Percentiles rank a stretch among this genome's conserved stretches.
Conservation (phyloP, 92 coral and sea anemone species). For the Palythoa grandiflora region DNA sequence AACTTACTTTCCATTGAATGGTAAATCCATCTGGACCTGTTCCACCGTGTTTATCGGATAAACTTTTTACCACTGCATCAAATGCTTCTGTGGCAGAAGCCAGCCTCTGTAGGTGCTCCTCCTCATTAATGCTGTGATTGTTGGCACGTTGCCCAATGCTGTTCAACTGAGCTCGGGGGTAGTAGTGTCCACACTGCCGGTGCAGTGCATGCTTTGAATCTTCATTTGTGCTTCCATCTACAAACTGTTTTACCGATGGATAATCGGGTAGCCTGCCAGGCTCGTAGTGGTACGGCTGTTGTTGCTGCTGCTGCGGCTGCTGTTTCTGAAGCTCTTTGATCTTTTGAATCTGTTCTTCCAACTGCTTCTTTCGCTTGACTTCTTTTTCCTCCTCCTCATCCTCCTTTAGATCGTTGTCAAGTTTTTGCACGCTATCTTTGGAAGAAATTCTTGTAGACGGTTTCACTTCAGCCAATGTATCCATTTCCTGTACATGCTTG, state of each 20-base stretch:
- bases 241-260: constrained; percentile 31
- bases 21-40: constrained; percentile 73
- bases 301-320: constrained; percentile 59
- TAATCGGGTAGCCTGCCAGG: constrained; percentile 64
- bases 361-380: constrained; percentile 57
- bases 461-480: constrained; percentile 19
- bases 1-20: constrained; percentile 88
- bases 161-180: constrained; percentile 61
- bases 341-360: constrained; percentile 77
- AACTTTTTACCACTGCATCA: constrained; percentile 76
- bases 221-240: constrained; percentile 46
- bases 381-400: constrained; percentile 58
- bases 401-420: constrained; percentile 4
- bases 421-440: not conserved
- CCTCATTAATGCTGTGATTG: constrained; percentile 74
- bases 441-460: not conserved
- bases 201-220: constrained; percentile 69
- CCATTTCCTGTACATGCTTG: not conserved
- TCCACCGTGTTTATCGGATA: constrained; percentile 72
- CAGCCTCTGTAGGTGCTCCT: constrained; percentile 77
- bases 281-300: constrained; percentile 64
- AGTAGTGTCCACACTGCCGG: constrained; percentile 92
- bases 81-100: constrained; percentile 75
- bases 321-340: constrained; percentile 82
- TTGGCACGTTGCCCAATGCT: constrained; percentile 76